A percentile compares a stretch with the other conserved stretches of the same genome.
These are phyloP conservation scores for Trichoplax adhaerens DNA, from an alignment of 37 sponge, comb jelly and placozoan species.

Conservation along the genomic window DNA sequence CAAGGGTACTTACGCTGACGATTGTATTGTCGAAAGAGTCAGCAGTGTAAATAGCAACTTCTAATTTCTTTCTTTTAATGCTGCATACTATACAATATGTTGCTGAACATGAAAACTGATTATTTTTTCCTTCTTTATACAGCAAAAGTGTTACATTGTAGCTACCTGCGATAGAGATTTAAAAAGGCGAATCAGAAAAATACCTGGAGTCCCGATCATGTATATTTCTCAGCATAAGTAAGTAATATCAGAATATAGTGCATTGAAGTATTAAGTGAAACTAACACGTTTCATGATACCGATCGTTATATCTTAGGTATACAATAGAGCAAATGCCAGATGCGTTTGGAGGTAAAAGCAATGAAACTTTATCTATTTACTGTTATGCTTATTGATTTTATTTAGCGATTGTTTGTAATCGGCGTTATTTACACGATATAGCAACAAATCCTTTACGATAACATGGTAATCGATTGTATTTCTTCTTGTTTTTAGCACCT, in stretches of 20 bases:
- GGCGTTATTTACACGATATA: too few species aligned
- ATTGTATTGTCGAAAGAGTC: conserved; percentile 89
- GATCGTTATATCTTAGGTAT: conserved; percentile 17
- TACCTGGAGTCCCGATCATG: conserved; percentile 99
- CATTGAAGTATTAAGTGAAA: not conserved
- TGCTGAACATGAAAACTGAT: not conserved
- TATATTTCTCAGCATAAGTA: conserved; percentile 78
- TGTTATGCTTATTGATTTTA: too few species aligned
- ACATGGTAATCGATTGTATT: too few species aligned
- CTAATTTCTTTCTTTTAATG: not conserved
- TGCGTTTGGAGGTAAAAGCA: conserved; percentile 53
- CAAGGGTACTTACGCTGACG: conserved; percentile 97
- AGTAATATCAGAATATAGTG: not conserved
- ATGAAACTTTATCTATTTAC: too few species aligned
- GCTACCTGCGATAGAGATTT: conserved; percentile 96
- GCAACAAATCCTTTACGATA: too few species aligned
- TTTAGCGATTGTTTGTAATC: too few species aligned
- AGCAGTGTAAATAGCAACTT: conserved; percentile 34
- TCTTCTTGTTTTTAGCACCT: too few species aligned
- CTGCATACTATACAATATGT: not conserved
- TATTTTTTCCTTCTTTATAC: not conserved
- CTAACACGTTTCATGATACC: not conserved
- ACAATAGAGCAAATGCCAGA: conserved; percentile 97
- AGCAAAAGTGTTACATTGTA: conserved; percentile 95
- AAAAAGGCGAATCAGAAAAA: conserved; percentile 82